phyloP scores from a whole-genome alignment of 2,888 invertebrate species.

The Pachymerium ferrugineum region DNA sequence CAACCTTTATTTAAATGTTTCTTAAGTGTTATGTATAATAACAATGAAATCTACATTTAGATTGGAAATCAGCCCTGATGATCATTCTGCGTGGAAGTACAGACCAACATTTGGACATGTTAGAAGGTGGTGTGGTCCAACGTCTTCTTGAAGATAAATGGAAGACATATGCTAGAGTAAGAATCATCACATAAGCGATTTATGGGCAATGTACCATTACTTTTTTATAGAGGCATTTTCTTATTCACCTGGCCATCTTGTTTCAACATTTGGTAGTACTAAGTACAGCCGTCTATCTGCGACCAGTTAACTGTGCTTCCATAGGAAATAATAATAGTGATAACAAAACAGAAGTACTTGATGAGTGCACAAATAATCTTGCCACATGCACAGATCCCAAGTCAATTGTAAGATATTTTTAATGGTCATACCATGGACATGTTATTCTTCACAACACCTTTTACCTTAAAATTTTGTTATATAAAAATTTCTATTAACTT shows the following conservation, averaged over 20 bases:
- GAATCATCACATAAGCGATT: no score
- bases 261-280: conserved; percentile 79
- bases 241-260: conserved; percentile 82
- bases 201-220: background rate
- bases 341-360: background rate
- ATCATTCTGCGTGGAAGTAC: conserved; percentile 96
- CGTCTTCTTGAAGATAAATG: conserved; percentile 95
- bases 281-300: conserved; percentile 82
- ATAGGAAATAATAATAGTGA: background rate
- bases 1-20: no score
- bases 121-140: conserved; percentile 97
- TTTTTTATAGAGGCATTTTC: conserved; percentile 71
- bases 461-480: no score
- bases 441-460: no score
- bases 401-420: no score
- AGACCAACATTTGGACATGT: conserved; percentile 96
- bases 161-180: conserved; percentile 94
- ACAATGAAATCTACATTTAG: no score
- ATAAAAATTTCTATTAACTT: no score
- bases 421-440: no score
- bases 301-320: conserved; percentile 56
- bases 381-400: no score
- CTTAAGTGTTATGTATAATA: no score
- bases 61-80: conserved; percentile 97
- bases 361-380: background rate